A percentile compares a stretch with the other conserved stretches of the same genome.
Conservation (phyloP, 2,113 vertebrate genomes). For the Phasianus colchicus region DNA sequence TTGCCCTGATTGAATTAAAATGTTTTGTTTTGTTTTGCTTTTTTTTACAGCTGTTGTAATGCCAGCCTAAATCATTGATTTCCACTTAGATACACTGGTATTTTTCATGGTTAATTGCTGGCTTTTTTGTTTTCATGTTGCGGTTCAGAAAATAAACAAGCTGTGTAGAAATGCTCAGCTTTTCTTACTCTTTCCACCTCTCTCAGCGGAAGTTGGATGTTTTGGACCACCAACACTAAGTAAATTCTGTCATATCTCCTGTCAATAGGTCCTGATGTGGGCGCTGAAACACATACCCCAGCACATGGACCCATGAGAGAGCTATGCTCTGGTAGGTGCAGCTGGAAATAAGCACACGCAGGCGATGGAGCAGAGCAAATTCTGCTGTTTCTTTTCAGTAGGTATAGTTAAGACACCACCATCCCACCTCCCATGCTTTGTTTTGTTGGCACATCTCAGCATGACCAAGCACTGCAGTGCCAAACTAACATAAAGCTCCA, state of each 20-base stretch:
- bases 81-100: background rate
- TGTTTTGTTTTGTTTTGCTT: background rate
- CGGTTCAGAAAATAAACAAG: conserved; percentile 14
- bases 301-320: fast-evolving
- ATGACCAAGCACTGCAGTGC: background rate
- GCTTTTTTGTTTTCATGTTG: background rate
- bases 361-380: background rate
- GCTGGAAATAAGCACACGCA: background rate
- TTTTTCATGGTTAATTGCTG: background rate
- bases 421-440: background rate
- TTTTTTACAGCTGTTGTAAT: background rate
- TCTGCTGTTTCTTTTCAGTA: background rate
- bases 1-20: background rate
- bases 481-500: background rate
- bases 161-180: background rate
- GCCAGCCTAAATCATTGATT: background rate
- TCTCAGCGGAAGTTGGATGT: background rate
- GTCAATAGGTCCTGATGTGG: background rate
- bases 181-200: background rate
- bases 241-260: background rate
- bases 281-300: background rate
- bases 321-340: background rate
- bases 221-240: background rate
- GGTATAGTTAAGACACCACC: background rate
- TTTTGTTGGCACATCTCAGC: background rate